Conservation (phyloP, 2,797 vertebrate genomes). For the Amblyraja radiata region DNA sequence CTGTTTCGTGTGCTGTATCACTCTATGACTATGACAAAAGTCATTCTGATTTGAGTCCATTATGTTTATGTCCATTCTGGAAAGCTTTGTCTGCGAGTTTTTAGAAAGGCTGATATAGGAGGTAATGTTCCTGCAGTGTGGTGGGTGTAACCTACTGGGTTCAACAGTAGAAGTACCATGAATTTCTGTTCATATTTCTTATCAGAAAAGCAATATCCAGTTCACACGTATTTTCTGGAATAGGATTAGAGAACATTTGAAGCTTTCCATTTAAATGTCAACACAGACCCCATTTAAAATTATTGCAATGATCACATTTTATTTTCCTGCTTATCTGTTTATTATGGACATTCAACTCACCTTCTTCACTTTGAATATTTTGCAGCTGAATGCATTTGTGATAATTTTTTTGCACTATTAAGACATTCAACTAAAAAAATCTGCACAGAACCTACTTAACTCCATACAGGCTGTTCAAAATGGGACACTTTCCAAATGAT, state of each 20-base stretch:
- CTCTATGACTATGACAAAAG: background rate
- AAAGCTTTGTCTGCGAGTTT: background rate
- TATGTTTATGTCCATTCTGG: background rate
- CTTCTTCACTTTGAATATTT: constrained; percentile 30
- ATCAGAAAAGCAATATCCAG: background rate
- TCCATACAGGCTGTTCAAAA: constrained; percentile 32
- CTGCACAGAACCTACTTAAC: constrained; percentile 35
- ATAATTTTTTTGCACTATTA: constrained; percentile 28
- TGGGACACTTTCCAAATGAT: constrained; percentile 33
- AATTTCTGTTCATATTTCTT: constrained; percentile 5
- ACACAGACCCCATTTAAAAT: background rate
- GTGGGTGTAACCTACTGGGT: background rate
- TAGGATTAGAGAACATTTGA: background rate
- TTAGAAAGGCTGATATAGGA: background rate
- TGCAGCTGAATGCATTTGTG: constrained; percentile 26
- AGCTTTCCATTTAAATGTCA: background rate
- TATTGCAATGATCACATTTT: background rate
- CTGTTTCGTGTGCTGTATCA: no score
- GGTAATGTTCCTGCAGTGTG: no score
- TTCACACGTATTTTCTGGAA: background rate
- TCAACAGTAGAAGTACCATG: background rate
- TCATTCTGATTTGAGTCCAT: background rate
- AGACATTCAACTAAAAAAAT: constrained; percentile 33
- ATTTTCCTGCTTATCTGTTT: background rate
- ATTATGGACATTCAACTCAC: constrained; percentile 8